A percentile compares a stretch with the other conserved stretches of the same genome.
These are phyloP conservation scores for Ceyx margarethae DNA, from an alignment of 2,113 vertebrate species.

Conservation along the genomic window DNA sequence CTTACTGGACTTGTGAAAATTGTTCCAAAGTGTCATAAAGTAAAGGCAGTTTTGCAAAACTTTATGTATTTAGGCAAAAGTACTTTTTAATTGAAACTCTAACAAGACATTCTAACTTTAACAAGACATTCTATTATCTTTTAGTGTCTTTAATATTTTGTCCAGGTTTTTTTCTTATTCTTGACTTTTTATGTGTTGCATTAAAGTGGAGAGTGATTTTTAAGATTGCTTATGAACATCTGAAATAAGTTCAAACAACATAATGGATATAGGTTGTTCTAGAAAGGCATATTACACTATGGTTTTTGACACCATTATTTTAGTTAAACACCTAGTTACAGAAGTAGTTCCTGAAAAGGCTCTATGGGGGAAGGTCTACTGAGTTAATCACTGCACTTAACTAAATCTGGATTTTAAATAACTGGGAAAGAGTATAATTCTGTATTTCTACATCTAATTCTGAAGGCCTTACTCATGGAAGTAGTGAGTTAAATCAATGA, in stretches of 20 bases:
- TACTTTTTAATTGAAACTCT: not conserved
- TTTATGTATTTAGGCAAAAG: not conserved
- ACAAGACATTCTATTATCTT: not conserved
- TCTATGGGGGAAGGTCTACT: not conserved
- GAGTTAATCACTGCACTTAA: conserved; percentile 5
- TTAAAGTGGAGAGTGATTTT: not conserved
- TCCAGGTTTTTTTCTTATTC: not conserved
- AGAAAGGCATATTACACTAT: not conserved
- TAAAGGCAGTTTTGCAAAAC: not conserved
- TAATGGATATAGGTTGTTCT: not conserved
- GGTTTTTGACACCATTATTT: not conserved
- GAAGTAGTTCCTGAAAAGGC: not conserved
- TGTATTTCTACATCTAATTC: not conserved
- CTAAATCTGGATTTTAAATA: conserved; percentile 13
- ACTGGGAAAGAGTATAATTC: not conserved
- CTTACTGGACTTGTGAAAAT: not conserved
- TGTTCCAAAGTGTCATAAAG: not conserved
- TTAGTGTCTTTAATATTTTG: not conserved
- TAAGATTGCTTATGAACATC: not conserved
- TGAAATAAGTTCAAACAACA: not conserved
- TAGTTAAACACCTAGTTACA: not conserved
- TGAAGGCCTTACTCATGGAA: not conserved
- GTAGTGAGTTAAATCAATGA: conserved; percentile 37
- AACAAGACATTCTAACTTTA: not conserved
- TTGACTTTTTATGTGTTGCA: not conserved